These are phyloP conservation scores for Emydoidea blandingii DNA, from an alignment of 2,797 vertebrate genomes.

Conservation along the genomic window DNA sequence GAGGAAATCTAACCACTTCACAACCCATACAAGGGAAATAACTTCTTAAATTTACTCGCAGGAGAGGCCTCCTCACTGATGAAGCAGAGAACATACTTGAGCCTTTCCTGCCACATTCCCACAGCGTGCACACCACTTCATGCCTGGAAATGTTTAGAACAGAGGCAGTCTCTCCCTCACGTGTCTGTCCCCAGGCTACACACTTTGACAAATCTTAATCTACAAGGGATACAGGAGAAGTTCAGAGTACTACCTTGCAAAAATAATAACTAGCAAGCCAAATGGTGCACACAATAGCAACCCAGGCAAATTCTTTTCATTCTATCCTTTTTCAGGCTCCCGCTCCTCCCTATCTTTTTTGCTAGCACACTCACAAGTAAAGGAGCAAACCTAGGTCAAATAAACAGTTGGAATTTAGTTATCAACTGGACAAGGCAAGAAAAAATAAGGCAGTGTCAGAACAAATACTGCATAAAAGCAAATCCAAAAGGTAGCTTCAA, in stretches of 20 bases:
- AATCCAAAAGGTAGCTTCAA: background rate
- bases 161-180: background rate
- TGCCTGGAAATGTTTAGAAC: background rate
- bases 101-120: background rate
- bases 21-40: background rate
- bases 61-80: background rate
- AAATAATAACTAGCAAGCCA: background rate
- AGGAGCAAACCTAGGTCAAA: background rate
- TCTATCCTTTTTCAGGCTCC: background rate
- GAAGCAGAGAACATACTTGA: background rate
- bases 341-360: background rate
- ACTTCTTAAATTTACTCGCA: background rate
- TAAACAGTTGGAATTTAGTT: background rate
- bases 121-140: background rate
- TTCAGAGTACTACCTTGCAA: background rate
- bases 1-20: background rate
- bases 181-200: background rate
- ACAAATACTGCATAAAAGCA: background rate
- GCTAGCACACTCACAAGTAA: background rate
- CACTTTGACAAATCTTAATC: background rate
- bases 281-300: background rate
- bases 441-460: accelerated
- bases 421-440: accelerated
- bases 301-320: background rate
- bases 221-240: accelerated